phyloP scores from a whole-genome alignment of 2,797 vertebrate genomes.

The Cetoscarus ocellatus region DNA sequence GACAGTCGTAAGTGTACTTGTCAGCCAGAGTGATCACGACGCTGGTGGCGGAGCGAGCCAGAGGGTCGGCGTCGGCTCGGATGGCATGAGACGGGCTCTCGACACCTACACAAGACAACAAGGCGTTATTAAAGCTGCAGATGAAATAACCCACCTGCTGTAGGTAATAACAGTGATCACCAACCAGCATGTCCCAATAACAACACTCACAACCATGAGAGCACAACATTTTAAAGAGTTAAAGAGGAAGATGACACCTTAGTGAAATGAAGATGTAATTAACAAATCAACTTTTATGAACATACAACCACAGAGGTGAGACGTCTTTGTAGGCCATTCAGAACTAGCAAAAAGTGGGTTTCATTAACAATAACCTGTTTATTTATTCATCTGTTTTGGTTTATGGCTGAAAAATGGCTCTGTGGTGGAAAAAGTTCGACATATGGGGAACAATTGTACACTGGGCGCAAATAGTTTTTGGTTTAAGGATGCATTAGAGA shows the following conservation, averaged over 20 bases:
- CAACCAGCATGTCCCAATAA: slow-evolving; percentile 3
- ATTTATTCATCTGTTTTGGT: no score
- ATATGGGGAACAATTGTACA: no score
- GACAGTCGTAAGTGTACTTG: slow-evolving; percentile 96
- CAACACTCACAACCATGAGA: background rate
- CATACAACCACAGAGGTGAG: no score
- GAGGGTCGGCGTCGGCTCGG: slow-evolving; percentile 93
- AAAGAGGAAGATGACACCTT: background rate
- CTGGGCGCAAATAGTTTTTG: no score
- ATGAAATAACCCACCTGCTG: slow-evolving; percentile 35
- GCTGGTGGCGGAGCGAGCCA: slow-evolving; percentile 90
- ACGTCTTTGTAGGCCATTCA: no score
- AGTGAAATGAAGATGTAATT: background rate
- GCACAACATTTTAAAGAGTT: no score
- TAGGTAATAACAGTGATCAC: slow-evolving; percentile 17
- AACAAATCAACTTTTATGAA: no score
- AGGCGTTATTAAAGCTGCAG: slow-evolving; percentile 23
- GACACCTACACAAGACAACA: slow-evolving; percentile 85
- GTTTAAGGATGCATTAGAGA: no score
- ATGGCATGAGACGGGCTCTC: slow-evolving; percentile 97
- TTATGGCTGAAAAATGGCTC: no score
- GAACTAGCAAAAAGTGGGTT: no score
- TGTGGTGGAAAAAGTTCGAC: no score
- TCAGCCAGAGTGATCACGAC: slow-evolving; percentile 93
- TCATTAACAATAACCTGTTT: no score